Conservation (phyloP, 2,888 invertebrate genomes). For the Caenorhabditis macrosperma region DNA sequence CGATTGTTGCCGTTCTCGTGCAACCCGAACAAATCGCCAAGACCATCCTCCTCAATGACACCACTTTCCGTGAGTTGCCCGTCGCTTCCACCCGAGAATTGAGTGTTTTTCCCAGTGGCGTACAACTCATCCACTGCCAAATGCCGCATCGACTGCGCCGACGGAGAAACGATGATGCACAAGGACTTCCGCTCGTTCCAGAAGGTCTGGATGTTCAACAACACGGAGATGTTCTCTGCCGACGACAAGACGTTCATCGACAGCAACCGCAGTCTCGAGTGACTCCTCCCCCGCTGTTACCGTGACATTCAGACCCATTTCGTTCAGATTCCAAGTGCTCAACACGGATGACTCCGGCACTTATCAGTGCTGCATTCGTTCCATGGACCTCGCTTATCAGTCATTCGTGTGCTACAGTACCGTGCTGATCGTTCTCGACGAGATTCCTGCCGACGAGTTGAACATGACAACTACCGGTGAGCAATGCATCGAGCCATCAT, state of each 20-base stretch:
- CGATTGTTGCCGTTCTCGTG: conserved; percentile 1
- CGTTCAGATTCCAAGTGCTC: conserved; percentile 48
- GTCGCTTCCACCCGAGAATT: not conserved
- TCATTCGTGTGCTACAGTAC: conserved; percentile 56
- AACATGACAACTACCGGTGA: conserved; percentile 19
- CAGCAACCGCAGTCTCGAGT: conserved; percentile 55
- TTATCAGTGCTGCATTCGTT: conserved; percentile 54
- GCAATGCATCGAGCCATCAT: too few species aligned
- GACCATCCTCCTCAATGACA: conserved; percentile 45
- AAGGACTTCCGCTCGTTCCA: conserved; percentile 41
- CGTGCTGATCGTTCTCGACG: conserved; percentile 32
- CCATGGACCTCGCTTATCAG: conserved; percentile 51
- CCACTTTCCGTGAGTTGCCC: conserved; percentile 36
- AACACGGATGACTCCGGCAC: conserved; percentile 40
- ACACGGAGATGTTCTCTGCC: conserved; percentile 47
- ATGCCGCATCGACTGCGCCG: conserved; percentile 58
- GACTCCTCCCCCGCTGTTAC: not conserved
- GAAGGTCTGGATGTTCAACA: conserved; percentile 56
- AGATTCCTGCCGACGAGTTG: conserved; percentile 31
- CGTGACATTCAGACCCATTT: not conserved
- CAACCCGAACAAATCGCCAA: conserved; percentile 52
- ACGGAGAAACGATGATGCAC: conserved; percentile 47
- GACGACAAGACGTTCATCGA: conserved; percentile 59
- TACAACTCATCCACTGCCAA: conserved; percentile 43
- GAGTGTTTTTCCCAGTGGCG: conserved; percentile 12